phyloP scores from a whole-genome alignment of 2,113 vertebrate species.

The Phrynosoma blainvillii region DNA sequence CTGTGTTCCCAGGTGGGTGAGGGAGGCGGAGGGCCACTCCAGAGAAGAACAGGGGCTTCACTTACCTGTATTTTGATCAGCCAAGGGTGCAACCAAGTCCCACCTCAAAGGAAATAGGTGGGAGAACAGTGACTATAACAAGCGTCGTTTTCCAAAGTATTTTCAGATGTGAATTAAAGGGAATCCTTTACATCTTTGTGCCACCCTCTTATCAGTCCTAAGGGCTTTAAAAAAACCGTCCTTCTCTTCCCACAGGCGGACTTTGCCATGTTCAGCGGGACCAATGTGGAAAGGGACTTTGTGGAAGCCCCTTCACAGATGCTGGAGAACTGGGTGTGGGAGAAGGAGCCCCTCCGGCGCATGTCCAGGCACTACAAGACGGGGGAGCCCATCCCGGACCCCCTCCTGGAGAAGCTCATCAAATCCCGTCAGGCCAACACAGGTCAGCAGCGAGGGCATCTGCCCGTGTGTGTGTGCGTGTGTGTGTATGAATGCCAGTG shows the following conservation, averaged over 20 bases:
- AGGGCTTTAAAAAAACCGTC: too few relatives aligned
- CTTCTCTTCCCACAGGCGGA: slow-evolving; percentile 80
- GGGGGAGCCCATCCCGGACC: slow-evolving; percentile 79
- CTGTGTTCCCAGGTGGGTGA: slow-evolving; percentile 89
- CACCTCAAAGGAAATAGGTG: too few relatives aligned
- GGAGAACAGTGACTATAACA: too few relatives aligned
- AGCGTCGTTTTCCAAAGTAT: too few relatives aligned
- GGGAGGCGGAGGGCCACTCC: not conserved
- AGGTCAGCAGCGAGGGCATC: slow-evolving; percentile 65
- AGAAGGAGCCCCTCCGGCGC: slow-evolving; percentile 88
- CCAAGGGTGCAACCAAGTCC: too few relatives aligned
- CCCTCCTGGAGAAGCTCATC: slow-evolving; percentile 92
- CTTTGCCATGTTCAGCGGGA: slow-evolving; percentile 97
- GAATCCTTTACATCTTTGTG: too few relatives aligned
- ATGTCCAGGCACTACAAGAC: slow-evolving; percentile 94
- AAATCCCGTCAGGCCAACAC: slow-evolving; percentile 95
- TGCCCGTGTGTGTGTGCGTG: too few relatives aligned
- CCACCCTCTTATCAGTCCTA: too few relatives aligned
- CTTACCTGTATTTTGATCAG: too few relatives aligned
- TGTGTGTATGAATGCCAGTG: too few relatives aligned
- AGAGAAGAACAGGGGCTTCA: too few relatives aligned
- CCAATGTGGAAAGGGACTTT: slow-evolving; percentile 94
- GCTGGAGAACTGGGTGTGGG: slow-evolving; percentile 99
- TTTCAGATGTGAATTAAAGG: not conserved
- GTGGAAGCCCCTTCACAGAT: slow-evolving; percentile 98